Evolutionary conservation across 2,888 invertebrate species (phyloP).

Genomic region (Phrixothrix hirtus): DNA sequence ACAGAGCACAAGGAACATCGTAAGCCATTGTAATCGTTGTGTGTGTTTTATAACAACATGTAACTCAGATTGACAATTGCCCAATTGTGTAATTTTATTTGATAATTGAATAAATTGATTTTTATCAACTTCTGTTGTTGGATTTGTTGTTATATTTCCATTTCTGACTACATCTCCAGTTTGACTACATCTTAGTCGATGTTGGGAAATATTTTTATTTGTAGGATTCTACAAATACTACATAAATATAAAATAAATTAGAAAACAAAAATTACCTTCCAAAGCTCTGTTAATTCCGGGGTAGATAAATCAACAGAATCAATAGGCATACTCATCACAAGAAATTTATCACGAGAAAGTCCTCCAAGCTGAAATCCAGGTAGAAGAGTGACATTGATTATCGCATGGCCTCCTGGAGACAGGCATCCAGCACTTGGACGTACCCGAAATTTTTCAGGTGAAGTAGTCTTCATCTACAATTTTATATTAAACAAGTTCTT

Average conservation of each 20-base stretch:
- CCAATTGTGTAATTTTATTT: slow-evolving; percentile 50
- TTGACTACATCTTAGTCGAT: slow-evolving; percentile 71
- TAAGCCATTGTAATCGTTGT: slow-evolving; percentile 59
- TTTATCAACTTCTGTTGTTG: slow-evolving; percentile 33
- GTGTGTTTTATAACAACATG: slow-evolving; percentile 58
- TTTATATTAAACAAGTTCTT: not conserved
- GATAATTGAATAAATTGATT: slow-evolving; percentile 44
- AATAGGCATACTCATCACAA: slow-evolving; percentile 80
- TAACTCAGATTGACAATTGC: slow-evolving; percentile 56
- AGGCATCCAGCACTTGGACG: slow-evolving; percentile 84
- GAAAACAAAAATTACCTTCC: no score
- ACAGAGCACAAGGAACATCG: slow-evolving; percentile 56
- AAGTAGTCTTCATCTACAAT: slow-evolving; percentile 86
- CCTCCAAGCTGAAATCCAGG: slow-evolving; percentile 70
- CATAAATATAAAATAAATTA: no score
- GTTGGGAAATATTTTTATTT: slow-evolving; percentile 63
- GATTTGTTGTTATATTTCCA: slow-evolving; percentile 39
- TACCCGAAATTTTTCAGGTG: slow-evolving; percentile 93
- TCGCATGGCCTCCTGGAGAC: slow-evolving; percentile 64
- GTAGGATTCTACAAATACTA: slow-evolving; percentile 46
- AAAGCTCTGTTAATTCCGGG: slow-evolving; percentile 71
- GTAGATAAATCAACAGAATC: slow-evolving; percentile 60
- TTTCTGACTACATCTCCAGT: slow-evolving; percentile 49
- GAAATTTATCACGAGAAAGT: slow-evolving; percentile 80
- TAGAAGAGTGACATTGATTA: slow-evolving; percentile 75